These are phyloP conservation scores for Liodrosophila aerea DNA, from an alignment of 2,888 invertebrate species.

Conservation along the genomic window DNA sequence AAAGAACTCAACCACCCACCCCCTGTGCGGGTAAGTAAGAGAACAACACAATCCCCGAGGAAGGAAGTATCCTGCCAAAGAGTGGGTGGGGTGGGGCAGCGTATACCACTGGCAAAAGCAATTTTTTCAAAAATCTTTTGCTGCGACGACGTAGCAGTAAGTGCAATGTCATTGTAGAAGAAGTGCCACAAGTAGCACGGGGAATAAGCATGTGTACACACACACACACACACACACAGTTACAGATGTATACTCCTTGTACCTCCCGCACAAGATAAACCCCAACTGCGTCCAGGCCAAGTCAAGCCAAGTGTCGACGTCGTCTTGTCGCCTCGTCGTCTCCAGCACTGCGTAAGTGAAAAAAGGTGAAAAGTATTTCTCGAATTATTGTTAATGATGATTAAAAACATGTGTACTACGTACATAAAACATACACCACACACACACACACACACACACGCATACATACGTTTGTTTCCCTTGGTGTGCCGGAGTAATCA, in stretches of 20 bases:
- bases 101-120: slow-evolving; percentile 38
- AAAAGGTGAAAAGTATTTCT: slow-evolving; percentile 78
- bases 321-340: slow-evolving; percentile 24
- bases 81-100: background rate
- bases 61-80: background rate
- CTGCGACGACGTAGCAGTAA: slow-evolving; percentile 56
- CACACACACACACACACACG: no score
- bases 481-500: slow-evolving; percentile 14
- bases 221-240: slow-evolving; percentile 11
- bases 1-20: slow-evolving; percentile 22
- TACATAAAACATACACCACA: slow-evolving; percentile 55
- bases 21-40: background rate
- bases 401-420: slow-evolving; percentile 79
- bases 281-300: slow-evolving; percentile 36
- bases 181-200: slow-evolving; percentile 60
- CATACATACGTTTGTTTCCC: no score
- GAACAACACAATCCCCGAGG: slow-evolving; percentile 44
- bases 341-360: slow-evolving; percentile 29
- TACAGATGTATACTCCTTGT: slow-evolving; percentile 11
- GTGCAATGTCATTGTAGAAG: slow-evolving; percentile 72
- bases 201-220: slow-evolving; percentile 44
- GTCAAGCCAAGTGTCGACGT: slow-evolving; percentile 19
- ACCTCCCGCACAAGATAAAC: slow-evolving; percentile 34
- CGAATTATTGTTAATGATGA: slow-evolving; percentile 82
- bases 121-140: slow-evolving; percentile 73